Evolutionary conservation across 2,888 invertebrate species (phyloP).

Genomic region (Synergus gifuensis): DNA sequence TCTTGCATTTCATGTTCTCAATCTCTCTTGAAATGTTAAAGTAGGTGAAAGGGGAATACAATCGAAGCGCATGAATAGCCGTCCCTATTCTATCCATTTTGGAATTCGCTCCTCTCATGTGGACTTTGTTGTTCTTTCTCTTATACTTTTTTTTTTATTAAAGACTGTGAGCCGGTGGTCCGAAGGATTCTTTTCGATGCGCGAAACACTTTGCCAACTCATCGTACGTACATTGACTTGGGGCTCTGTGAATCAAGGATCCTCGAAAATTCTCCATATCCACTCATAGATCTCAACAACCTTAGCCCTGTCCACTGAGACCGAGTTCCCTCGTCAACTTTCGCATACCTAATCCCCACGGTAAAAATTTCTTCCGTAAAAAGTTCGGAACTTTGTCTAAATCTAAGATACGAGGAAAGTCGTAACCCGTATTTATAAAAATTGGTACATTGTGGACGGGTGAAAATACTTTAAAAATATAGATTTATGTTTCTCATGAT

Average conservation of each 20-base stretch:
- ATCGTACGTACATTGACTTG: constrained; percentile 41
- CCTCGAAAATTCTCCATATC: constrained; percentile 48
- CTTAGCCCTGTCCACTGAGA: constrained; percentile 23
- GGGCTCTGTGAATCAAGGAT: constrained; percentile 44
- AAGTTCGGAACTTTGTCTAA: no score
- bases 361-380: no score
- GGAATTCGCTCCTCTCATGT: constrained; percentile 30
- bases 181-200: constrained; percentile 31
- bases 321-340: constrained; percentile 40
- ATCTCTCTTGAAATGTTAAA: constrained; percentile 19
- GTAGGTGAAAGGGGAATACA: background rate
- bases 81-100: constrained; percentile 30
- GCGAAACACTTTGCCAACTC: constrained; percentile 48
- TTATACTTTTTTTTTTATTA: constrained; percentile 26
- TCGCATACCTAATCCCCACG: constrained; percentile 18
- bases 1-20: background rate
- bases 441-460: no score
- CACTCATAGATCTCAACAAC: constrained; percentile 45
- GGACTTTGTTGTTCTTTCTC: constrained; percentile 20
- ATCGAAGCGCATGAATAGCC: constrained; percentile 35
- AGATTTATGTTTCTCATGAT: no score
- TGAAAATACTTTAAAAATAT: no score
- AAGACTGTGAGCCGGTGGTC: constrained; percentile 44
- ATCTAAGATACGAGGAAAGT: no score
- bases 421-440: no score